Evolutionary conservation across 2,797 vertebrate species (phyloP).

Genomic region (Anguilla obscura): DNA sequence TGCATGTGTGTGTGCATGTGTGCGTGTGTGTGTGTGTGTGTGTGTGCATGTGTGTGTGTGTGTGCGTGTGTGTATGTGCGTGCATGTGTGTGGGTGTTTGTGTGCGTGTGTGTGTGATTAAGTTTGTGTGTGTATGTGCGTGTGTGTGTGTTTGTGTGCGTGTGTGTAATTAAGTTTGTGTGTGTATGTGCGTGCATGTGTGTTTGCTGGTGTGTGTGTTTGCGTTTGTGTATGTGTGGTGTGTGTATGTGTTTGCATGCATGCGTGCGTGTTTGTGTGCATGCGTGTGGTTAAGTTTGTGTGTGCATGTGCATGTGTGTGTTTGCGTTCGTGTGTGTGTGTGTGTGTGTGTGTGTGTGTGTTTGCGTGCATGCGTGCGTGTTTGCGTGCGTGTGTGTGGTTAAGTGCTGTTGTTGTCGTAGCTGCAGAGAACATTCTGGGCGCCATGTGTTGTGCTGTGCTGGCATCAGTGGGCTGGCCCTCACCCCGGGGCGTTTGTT

Average conservation of each 20-base stretch:
- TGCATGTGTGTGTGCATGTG: neutral
- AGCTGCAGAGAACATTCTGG: neutral
- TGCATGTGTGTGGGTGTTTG: neutral
- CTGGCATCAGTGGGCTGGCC: neutral
- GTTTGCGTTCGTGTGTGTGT: neutral
- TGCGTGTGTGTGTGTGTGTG: neutral
- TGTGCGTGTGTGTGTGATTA: neutral
- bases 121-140: neutral
- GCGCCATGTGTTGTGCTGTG: slow-evolving; percentile 5
- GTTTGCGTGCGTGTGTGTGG: neutral
- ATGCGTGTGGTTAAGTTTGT: neutral
- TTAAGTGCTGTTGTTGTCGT: neutral
- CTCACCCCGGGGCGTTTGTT: slow-evolving; percentile 13
- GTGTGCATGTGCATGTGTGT: neutral
- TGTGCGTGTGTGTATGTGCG: neutral
- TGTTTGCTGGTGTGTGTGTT: neutral
- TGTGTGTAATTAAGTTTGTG: neutral
- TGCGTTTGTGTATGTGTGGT: neutral
- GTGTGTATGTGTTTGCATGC: slow-evolving; percentile 1
- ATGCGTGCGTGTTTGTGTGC: neutral
- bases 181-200: neutral
- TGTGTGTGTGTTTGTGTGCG: neutral
- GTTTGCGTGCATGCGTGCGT: neutral
- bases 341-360: neutral
- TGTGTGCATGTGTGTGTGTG: neutral